Evolutionary conservation across 2,797 vertebrate species (phyloP), one percentile per base, ranked within the genome.

Genomic region (Cercopithecus hamlyni): DNA sequence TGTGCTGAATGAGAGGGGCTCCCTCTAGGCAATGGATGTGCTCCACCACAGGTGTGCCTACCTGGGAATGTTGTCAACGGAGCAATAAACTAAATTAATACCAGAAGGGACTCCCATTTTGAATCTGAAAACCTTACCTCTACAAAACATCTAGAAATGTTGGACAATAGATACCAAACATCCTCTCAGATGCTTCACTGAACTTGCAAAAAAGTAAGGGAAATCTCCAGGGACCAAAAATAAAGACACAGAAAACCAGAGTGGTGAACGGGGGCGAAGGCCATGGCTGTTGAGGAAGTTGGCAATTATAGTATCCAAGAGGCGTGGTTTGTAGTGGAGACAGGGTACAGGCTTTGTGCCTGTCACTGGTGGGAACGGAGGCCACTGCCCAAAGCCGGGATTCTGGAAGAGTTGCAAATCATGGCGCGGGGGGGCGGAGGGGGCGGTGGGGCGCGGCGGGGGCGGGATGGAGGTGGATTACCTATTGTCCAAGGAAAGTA

Each of bases 361-460:
- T n/a, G 4, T 11, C 48, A 7, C 26, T 43, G 52, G 55, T 24
- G 33, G 22, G 30, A 80, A 39, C 17, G 4, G 27, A 58, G 24
- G 5, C 24, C 11, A 75, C 1, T 4, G n/a, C 70, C 61, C 27
- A 17, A 83, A 70, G 2, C 1, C 39, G 14, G 27, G n/a, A 36
- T 72, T 58, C 80, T 52, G 43, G 19, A 36, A 84, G 4, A 57
- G 30, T 33, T 24, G 50, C 3, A 50, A 33, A 13, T n/a, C 48
- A 26, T 3, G 33, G 57, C 2, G 2, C n/a, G 20, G 52, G 52
- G 17, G 7, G 0, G 0, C 6, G 17, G 7, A 17, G 50, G 50
- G 43, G 4, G 5, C 0, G 41, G 41, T 0, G 43, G 43, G 0
- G 43, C 43, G 0, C 9, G 2, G 43, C 10, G 10, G 45, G 45